Conservation (phyloP, 2,888 invertebrate genomes). For the Cryptus armator region DNA sequence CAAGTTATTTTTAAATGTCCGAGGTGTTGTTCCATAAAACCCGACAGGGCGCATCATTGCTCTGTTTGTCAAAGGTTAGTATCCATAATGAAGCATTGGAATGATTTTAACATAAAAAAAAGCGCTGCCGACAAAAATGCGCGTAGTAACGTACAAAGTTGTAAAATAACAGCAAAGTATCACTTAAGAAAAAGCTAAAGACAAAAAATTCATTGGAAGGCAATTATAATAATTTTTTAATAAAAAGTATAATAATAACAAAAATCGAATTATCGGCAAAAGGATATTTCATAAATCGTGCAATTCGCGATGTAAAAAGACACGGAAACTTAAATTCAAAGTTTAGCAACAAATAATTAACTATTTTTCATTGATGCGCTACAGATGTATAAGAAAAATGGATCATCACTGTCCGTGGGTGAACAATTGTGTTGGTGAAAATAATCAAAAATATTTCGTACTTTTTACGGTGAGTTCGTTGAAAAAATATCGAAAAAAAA, state of each 20-base stretch:
- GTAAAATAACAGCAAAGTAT: too few relatives aligned
- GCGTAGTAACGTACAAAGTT: too few relatives aligned
- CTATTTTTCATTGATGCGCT: conserved; percentile 75
- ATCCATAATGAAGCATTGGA: not conserved
- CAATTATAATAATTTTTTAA: not conserved
- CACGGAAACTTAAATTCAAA: too few relatives aligned
- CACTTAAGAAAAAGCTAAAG: too few relatives aligned
- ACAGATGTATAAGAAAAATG: conserved; percentile 92
- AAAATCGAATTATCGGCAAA: too few relatives aligned
- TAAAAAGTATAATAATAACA: not conserved
- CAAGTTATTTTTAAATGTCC: conserved; percentile 98
- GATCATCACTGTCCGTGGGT: conserved; percentile 98
- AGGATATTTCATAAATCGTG: too few relatives aligned
- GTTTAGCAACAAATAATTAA: not conserved
- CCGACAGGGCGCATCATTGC: conserved; percentile 98
- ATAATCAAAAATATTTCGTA: conserved; percentile 99
- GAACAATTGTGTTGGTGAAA: conserved; percentile 99
- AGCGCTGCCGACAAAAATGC: too few relatives aligned
- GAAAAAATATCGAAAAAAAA: conserved; percentile 5
- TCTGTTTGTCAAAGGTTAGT: conserved; percentile 95
- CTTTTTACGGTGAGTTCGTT: conserved; percentile 94
- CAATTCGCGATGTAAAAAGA: too few relatives aligned
- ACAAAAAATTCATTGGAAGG: too few relatives aligned
- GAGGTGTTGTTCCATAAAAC: conserved; percentile 98
- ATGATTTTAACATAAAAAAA: too few relatives aligned